Conservation (phyloP, 1,140 invertebrate species). For the Drosophila littoralis region DNA sequence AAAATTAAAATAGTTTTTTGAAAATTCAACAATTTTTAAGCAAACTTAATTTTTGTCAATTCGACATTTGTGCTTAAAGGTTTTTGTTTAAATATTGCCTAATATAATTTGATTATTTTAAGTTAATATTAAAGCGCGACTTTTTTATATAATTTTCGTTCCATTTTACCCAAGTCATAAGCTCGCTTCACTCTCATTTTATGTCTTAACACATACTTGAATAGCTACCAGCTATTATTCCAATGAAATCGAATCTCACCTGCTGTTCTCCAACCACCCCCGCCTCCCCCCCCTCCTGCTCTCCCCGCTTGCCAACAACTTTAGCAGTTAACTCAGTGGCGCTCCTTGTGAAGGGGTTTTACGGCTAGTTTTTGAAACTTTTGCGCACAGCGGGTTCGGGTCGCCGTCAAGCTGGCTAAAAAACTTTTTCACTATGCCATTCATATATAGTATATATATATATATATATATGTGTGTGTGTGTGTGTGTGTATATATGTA, state of each 20-base stretch:
- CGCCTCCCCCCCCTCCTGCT: neutral
- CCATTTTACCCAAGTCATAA: neutral
- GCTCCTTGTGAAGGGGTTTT: constrained; percentile 62
- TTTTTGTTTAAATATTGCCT: too few relatives aligned
- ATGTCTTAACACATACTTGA: constrained; percentile 31
- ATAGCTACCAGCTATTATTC: constrained; percentile 45
- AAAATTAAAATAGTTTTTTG: neutral
- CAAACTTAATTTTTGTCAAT: too few relatives aligned
- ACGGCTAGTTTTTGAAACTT: constrained; percentile 73
- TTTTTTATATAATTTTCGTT: neutral
- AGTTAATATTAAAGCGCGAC: neutral
- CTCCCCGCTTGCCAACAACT: constrained; percentile 2
- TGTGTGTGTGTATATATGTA: constrained; percentile 14
- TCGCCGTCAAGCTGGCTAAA: constrained; percentile 12
- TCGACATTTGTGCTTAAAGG: too few relatives aligned
- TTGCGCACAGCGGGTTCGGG: constrained; percentile 55
- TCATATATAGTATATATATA: constrained; percentile 46
- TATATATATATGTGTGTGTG: constrained; percentile 3
- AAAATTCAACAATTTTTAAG: neutral
- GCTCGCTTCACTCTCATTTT: neutral
- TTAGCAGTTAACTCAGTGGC: constrained; percentile 35
- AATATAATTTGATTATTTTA: too few relatives aligned
- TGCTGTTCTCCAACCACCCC: constrained; percentile 34
- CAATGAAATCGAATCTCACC: constrained; percentile 80
- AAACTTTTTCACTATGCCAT: constrained; percentile 71